Evolutionary conservation across 2,797 vertebrate genomes (phyloP).

Genomic region (Neostethus bicornis): DNA sequence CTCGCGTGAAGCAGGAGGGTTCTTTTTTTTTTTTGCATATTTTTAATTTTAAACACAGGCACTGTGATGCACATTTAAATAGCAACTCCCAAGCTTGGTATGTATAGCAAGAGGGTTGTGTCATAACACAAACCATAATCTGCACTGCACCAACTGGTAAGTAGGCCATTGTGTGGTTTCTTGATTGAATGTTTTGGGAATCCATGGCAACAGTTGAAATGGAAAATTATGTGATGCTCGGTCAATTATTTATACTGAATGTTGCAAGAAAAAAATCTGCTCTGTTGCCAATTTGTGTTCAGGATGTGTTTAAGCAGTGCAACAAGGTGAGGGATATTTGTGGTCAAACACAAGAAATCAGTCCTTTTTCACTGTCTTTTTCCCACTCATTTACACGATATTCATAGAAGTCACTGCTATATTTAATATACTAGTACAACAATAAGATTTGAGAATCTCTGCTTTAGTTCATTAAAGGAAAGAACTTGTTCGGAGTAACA

Average conservation of each 20-base stretch:
- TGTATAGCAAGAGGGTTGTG: slow-evolving; percentile 9
- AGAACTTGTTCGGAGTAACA: slow-evolving; percentile 2
- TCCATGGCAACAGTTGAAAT: slow-evolving; percentile 27
- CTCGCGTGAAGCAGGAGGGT: background rate
- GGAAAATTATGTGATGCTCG: slow-evolving; percentile 7
- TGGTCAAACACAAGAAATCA: background rate
- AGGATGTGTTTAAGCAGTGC: background rate
- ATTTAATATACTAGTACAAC: background rate
- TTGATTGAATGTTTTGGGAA: slow-evolving; percentile 28
- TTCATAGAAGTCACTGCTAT: too few species aligned
- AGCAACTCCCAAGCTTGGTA: slow-evolving; percentile 7
- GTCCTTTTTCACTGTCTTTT: background rate
- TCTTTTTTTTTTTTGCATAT: background rate
- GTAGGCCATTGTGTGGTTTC: slow-evolving; percentile 29
- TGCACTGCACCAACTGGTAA: slow-evolving; percentile 26
- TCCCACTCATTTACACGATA: too few species aligned
- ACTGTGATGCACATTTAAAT: background rate
- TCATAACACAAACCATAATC: slow-evolving; percentile 15
- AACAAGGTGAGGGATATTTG: background rate
- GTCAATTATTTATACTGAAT: slow-evolving; percentile 15
- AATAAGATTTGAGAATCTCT: background rate
- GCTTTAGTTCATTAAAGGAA: background rate
- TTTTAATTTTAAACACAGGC: background rate
- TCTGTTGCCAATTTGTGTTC: background rate
- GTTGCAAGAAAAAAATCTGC: slow-evolving; percentile 5